phyloP scores from a whole-genome alignment of 2,113 vertebrate genomes.

The Carassius carassius region DNA sequence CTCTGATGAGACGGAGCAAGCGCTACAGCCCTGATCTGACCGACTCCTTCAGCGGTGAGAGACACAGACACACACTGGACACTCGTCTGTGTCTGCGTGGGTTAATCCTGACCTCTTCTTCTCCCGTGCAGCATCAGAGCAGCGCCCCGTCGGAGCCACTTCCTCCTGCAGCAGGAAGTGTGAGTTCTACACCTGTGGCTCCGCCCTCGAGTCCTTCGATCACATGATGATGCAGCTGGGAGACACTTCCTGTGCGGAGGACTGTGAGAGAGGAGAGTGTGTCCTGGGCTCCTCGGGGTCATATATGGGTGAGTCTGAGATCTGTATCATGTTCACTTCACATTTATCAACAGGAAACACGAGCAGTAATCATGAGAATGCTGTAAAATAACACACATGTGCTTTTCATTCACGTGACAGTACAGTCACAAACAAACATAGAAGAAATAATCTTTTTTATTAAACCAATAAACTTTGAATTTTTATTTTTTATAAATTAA shows the following conservation, averaged over 20 bases:
- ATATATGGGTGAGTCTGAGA: conserved; percentile 84
- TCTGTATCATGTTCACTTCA: no score
- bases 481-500: no score
- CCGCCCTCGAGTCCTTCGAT: conserved; percentile 77
- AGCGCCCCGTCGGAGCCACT: conserved; percentile 62
- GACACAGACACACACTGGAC: no score
- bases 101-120: background rate
- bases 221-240: conserved; percentile 61
- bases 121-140: conserved; percentile 74
- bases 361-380: background rate
- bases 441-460: no score
- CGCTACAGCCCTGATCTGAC: conserved; percentile 76
- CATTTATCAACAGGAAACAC: background rate
- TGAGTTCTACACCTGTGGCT: conserved; percentile 73
- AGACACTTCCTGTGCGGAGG: conserved; percentile 48
- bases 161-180: conserved; percentile 74
- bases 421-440: background rate
- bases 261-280: conserved; percentile 71
- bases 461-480: no score
- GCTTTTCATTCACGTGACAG: background rate
- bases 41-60: conserved; percentile 69
- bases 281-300: conserved; percentile 68
- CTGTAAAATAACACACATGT: background rate
- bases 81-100: no score
- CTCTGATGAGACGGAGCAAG: conserved; percentile 78